Evolutionary conservation across 2,113 vertebrate genomes (phyloP).

Genomic region (Nycticryphes semicollaris): DNA sequence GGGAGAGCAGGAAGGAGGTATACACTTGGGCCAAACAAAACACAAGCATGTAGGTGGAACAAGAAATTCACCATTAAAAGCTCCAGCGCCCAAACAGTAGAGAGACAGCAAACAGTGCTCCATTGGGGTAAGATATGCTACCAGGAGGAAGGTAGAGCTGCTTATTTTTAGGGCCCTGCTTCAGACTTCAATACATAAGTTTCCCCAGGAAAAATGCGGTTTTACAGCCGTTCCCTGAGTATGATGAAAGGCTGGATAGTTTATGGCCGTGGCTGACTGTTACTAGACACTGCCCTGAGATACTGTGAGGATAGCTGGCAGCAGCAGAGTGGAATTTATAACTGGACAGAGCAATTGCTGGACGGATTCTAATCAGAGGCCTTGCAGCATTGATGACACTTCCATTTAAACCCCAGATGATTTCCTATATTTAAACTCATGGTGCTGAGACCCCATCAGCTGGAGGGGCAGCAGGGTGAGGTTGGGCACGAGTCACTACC

Average conservation of each 20-base stretch:
- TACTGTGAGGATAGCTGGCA: too few relatives aligned
- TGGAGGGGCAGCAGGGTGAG: not conserved
- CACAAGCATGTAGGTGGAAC: not conserved
- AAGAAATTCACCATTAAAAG: not conserved
- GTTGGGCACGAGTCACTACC: not conserved
- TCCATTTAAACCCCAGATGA: not conserved
- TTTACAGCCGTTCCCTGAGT: not conserved
- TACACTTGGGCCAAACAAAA: not conserved
- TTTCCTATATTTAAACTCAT: not conserved
- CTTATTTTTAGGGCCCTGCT: not conserved
- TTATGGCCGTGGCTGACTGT: not conserved
- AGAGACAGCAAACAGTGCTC: not conserved
- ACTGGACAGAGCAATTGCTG: not conserved
- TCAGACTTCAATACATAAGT: not conserved
- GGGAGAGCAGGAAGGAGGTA: not conserved
- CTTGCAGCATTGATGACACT: not conserved
- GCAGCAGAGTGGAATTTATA: not conserved
- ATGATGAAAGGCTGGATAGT: too few relatives aligned
- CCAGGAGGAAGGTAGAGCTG: not conserved
- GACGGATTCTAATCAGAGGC: not conserved
- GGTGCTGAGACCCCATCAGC: not conserved
- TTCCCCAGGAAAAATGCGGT: not conserved
- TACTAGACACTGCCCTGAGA: not conserved
- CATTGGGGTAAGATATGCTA: rapidly evolving
- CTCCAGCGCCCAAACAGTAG: not conserved